phyloP scores from a whole-genome alignment of 2,888 invertebrate genomes.

The Tetragonula carbonaria region DNA sequence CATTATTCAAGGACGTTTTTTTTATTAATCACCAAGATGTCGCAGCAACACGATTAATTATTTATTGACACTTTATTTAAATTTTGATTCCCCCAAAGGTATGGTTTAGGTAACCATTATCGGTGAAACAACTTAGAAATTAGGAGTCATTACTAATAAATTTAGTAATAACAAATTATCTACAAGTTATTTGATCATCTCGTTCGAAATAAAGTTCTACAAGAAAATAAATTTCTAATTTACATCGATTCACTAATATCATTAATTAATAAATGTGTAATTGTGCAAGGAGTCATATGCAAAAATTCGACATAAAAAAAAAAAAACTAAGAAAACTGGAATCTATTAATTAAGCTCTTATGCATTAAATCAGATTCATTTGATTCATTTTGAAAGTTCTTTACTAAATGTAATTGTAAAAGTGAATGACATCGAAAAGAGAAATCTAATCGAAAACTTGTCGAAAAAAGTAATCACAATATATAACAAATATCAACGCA shows the following conservation, averaged over 20 bases:
- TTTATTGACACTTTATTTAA: not conserved
- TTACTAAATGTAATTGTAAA: not conserved
- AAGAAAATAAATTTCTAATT: not conserved
- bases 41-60: not conserved
- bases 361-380: no score
- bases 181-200: not conserved
- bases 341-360: not conserved
- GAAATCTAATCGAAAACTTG: not conserved
- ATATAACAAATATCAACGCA: not conserved
- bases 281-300: not conserved
- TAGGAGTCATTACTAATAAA: not conserved
- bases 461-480: not conserved
- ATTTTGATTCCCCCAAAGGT: not conserved
- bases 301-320: not conserved
- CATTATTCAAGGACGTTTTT: conserved; percentile 1
- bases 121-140: not conserved
- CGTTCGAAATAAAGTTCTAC: not conserved
- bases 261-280: not conserved
- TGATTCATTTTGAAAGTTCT: not conserved
- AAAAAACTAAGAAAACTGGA: not conserved
- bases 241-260: not conserved
- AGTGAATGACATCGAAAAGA: not conserved
- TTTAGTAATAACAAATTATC: not conserved
- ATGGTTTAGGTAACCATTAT: not conserved
- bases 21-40: not conserved